A percentile compares a stretch with the other conserved stretches of the same genome.
Conservation (phyloP, 2,888 invertebrate genomes). For the Callinectes sapidus region DNA sequence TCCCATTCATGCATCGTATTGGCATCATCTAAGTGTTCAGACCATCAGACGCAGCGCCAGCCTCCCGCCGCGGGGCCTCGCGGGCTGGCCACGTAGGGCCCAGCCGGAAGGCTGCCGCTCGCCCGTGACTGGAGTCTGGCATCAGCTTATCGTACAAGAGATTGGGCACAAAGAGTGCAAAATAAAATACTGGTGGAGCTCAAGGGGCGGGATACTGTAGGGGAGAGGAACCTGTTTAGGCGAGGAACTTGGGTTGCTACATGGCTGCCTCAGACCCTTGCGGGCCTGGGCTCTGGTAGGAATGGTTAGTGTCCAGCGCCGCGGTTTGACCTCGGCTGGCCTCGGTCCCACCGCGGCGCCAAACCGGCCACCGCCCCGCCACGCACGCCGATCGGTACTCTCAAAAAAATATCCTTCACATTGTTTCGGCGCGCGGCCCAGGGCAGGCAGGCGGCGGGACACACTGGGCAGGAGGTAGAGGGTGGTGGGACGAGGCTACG, state of each 20-base stretch:
- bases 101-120: background rate
- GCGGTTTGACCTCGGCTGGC: slow-evolving; percentile 33
- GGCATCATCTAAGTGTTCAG: slow-evolving; percentile 63
- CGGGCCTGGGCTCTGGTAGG: slow-evolving; percentile 67
- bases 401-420: slow-evolving; percentile 47
- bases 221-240: slow-evolving; percentile 70
- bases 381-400: slow-evolving; percentile 43
- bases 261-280: slow-evolving; percentile 64
- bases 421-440: background rate
- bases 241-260: slow-evolving; percentile 70
- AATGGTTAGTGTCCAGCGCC: slow-evolving; percentile 64
- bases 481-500: slow-evolving; percentile 68
- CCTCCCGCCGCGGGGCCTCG: slow-evolving; percentile 5
- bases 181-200: slow-evolving; percentile 68
- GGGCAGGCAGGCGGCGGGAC: slow-evolving; percentile 32
- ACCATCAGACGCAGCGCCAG: slow-evolving; percentile 50
- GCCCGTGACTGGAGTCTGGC: slow-evolving; percentile 65
- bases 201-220: slow-evolving; percentile 62
- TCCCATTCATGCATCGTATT: slow-evolving; percentile 65
- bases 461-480: slow-evolving; percentile 69
- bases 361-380: slow-evolving; percentile 39
- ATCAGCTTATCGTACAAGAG: slow-evolving; percentile 67
- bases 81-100: background rate
- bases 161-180: slow-evolving; percentile 62
- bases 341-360: slow-evolving; percentile 28